Conservation (phyloP, 2,797 vertebrate species). For the Semaprochilodus insignis region DNA sequence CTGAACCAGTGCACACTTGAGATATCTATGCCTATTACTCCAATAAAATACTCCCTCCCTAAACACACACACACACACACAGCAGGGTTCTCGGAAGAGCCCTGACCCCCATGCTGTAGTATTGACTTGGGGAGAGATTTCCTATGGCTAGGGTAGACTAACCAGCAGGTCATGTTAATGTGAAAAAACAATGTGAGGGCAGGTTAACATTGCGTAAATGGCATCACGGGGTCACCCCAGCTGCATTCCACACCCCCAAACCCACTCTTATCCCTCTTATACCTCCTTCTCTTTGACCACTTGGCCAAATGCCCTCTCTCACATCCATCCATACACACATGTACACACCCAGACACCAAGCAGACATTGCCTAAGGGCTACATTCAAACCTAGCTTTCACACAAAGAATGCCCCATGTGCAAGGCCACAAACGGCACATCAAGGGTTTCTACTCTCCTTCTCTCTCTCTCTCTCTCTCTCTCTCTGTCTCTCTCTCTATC, state of each 20-base stretch:
- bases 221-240: conserved; percentile 69
- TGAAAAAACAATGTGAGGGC: conserved; percentile 43
- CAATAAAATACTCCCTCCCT: conserved; percentile 68
- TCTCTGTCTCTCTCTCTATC: conserved; percentile 31
- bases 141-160: conserved; percentile 46
- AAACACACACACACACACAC: conserved; percentile 38
- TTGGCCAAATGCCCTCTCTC: conserved; percentile 67
- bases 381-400: conserved; percentile 69
- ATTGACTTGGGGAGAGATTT: conserved; percentile 58
- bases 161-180: conserved; percentile 46
- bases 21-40: conserved; percentile 81
- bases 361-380: conserved; percentile 73
- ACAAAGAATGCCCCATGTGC: conserved; percentile 76
- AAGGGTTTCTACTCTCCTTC: conserved; percentile 71
- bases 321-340: conserved; percentile 37
- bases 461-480: conserved; percentile 54
- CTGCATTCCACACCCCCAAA: conserved; percentile 58
- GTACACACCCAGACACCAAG: conserved; percentile 54
- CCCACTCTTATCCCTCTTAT: conserved; percentile 60
- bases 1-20: conserved; percentile 72
- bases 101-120: conserved; percentile 57
- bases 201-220: conserved; percentile 56
- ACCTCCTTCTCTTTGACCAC: conserved; percentile 68
- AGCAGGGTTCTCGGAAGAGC: conserved; percentile 55
- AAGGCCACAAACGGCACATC: conserved; percentile 79